Base-by-base conservation (phyloP, 92 coral and sea anemone species). In the Parazoanthus atlanticus region DNA sequence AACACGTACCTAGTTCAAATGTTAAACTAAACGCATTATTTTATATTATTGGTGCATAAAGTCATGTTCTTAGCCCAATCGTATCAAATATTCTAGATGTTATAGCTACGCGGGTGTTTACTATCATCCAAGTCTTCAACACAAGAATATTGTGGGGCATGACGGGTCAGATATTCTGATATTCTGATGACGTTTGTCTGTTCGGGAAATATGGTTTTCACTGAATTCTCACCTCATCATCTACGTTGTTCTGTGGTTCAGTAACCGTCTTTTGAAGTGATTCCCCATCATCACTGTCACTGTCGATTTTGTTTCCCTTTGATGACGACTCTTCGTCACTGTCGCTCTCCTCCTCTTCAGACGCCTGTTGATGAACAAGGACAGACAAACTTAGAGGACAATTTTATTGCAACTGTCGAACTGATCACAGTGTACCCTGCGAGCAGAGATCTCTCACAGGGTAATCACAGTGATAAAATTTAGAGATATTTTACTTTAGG, bases 271-370 rank as follows among this genome's bases (percentile, higher is more conserved):
- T 71, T 41, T 43, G 41, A 69, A 43, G 78, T 43, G 78, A 70
- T 23, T 19, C 67, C 28, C 28, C 77, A 70, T 70, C 64, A 38
- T 43, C 77, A 69, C 73, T 74, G 49, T 69, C 83, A 52, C 70
- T 49, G 30, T 86, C 73, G 32, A 8, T 29, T 26, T 36, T 65
- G 69, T 78, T 87, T 61, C 31, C 75, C 19, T 66, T 7, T 56
- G 76, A 40, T 47, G 47, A 32, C 29, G 66, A 15, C 73, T 33
- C 36, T 78, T 77, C 85, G 15, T 87, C 77, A 43, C 49, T 64
- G 38, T 32, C 75, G 15, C 78, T 69, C 10, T 26, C 79, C 30
- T 79, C 80, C 33, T 17, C 78, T 67, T 88, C 85, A 88, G 87
- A 84, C 6, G 13, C 76, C 87, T 84, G 43, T 11, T 19, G 46